Percentiles rank a stretch among this genome's conserved stretches.
Evolutionary conservation across 1,140 invertebrate genomes (phyloP).

Genomic region (Scaptomyza hsui): DNA sequence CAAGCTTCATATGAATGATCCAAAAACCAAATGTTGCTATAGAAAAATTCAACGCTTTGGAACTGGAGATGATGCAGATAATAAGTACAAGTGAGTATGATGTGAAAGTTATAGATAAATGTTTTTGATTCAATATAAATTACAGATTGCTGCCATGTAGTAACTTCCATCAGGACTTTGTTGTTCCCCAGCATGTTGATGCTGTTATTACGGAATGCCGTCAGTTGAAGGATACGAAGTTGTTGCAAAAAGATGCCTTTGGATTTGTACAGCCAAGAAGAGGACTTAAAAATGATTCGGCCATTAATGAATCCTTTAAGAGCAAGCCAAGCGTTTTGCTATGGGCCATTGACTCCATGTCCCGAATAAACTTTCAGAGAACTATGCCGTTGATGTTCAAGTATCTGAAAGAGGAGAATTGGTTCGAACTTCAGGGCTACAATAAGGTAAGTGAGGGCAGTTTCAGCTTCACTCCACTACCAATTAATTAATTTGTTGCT

Average conservation of each 20-base stretch:
- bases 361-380: slow-evolving; percentile 83
- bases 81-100: slow-evolving; percentile 84
- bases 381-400: slow-evolving; percentile 62
- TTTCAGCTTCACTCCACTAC: no score
- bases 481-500: neutral
- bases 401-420: slow-evolving; percentile 53
- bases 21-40: slow-evolving; percentile 85
- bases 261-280: slow-evolving; percentile 61
- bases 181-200: slow-evolving; percentile 50
- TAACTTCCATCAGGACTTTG: slow-evolving; percentile 54
- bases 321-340: slow-evolving; percentile 61
- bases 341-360: slow-evolving; percentile 76
- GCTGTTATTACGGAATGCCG: slow-evolving; percentile 64
- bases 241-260: slow-evolving; percentile 64
- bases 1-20: slow-evolving; percentile 60
- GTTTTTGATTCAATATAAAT: neutral
- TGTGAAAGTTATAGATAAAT: no score
- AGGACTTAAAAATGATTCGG: neutral
- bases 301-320: neutral
- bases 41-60: slow-evolving; percentile 83
- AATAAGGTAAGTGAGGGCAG: slow-evolving; percentile 68
- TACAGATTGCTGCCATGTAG: slow-evolving; percentile 52
- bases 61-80: slow-evolving; percentile 72
- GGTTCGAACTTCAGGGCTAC: slow-evolving; percentile 69
- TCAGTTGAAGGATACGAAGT: neutral